phyloP scores from a whole-genome alignment of 2,113 vertebrate genomes.

The Odontophorus gujanensis region DNA sequence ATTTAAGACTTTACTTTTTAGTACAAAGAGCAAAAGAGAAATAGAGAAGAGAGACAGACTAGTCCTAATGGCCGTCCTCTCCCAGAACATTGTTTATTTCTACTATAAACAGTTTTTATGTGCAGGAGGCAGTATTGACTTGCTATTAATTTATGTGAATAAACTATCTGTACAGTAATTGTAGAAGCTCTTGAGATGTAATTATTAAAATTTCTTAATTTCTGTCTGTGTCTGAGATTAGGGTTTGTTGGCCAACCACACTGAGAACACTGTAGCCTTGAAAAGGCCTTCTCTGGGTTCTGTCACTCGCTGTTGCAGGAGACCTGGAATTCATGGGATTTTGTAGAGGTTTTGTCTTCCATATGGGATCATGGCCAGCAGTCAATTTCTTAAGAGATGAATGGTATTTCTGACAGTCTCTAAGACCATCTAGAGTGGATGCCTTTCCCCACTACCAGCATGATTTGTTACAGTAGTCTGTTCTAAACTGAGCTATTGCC shows the following conservation, averaged over 20 bases:
- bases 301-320: not conserved
- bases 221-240: not conserved
- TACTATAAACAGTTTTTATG: not conserved
- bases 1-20: not conserved
- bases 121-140: not conserved
- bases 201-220: not conserved
- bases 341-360: not conserved
- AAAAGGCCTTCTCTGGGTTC: not conserved
- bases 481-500: not conserved
- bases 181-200: not conserved
- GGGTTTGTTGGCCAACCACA: not conserved
- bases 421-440: not conserved
- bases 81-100: not conserved
- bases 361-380: not conserved
- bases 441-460: not conserved
- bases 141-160: not conserved
- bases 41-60: not conserved
- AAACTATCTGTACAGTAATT: not conserved
- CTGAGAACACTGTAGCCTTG: not conserved
- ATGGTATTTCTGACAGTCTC: not conserved
- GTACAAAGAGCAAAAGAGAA: not conserved
- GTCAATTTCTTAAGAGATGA: not conserved
- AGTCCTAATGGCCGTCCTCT: not conserved
- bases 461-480: not conserved
- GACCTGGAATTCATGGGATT: not conserved